A percentile compares a stretch with the other conserved stretches of the same genome.
Conservation (phyloP, 1,140 invertebrate genomes). For the Rhopalosiphum maidis region DNA sequence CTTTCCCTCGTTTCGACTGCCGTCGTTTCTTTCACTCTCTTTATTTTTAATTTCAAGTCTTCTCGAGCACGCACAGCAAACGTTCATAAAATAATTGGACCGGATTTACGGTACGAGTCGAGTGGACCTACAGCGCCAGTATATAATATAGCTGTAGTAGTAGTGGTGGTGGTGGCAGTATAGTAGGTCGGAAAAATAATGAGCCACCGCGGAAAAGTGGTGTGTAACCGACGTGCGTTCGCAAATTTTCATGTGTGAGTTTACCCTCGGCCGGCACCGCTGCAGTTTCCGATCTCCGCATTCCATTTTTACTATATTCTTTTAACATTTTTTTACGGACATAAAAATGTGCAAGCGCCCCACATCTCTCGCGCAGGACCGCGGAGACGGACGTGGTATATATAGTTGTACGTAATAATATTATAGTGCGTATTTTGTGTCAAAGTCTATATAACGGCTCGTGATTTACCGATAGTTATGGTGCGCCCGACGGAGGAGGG, state of each 20-base stretch:
- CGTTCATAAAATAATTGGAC: constrained; percentile 42
- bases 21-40: neutral
- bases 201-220: constrained; percentile 16
- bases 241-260: neutral
- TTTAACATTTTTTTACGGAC: neutral
- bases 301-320: neutral
- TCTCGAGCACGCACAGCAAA: no score
- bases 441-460: neutral
- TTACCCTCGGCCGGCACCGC: neutral
- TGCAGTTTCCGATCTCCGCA: no score
- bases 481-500: neutral
- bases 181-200: neutral
- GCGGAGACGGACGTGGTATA: neutral
- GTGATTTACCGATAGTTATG: constrained; percentile 26
- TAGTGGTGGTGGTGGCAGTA: neutral
- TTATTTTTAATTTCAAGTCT: constrained; percentile 27
- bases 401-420: neutral
- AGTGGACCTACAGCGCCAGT: neutral
- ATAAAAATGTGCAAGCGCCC: neutral
- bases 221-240: constrained; percentile 16
- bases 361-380: neutral
- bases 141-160: neutral
- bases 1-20: neutral
- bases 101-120: constrained; percentile 25
- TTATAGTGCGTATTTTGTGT: neutral